Evolutionary conservation across 2,888 invertebrate genomes (phyloP), one percentile per base, ranked within the genome.

Genomic region (Emmelina monodactyla): DNA sequence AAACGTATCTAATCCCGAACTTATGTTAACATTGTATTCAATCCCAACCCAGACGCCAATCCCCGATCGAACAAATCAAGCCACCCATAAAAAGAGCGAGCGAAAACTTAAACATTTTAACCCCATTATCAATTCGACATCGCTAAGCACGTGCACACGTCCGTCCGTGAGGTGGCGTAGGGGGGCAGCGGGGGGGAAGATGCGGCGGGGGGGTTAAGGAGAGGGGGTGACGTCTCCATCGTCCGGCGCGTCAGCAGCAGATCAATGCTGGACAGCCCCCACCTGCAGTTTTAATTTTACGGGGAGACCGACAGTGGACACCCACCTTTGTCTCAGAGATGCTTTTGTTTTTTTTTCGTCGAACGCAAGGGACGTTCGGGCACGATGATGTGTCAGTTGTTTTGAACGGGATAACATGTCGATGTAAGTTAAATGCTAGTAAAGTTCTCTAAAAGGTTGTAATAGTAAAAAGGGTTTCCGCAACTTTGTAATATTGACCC

Each of bases 261-360:
- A 78, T 76, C 79, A 78, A 76, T 73, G 72, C 72, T 51, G 70
- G 68, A 69, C 70, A 63, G 55, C 51, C 63, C 62, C 71, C 73
- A 79, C 78, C 75, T 80, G 76, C 71, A 76, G 66, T 78, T 79
- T 78, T 79, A 75, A 72, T 65, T 71, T 68, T 55, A 56, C 56
- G 53, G 32, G 37, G 19, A 37, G 34, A 6, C 34, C 3, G 31
- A 14, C 28, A 32, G 16, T 11, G 34, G 16, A 35, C 31, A 39
- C 28, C 34, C 39, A 39, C 34, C 48, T 45, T 47, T 51, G 29
- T 29, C 29, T 29, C 14, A 14, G 12, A 12, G 29, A 29, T 14
- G 13, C 4, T 9, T 10, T 22, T 25, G 9, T 33, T 25, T 28
- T 25, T 15, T 33, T 10, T 16, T 11, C 22, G 13, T 22, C 13